phyloP scores from a whole-genome alignment of 1,140 invertebrate genomes.

The Magallana gigas region DNA sequence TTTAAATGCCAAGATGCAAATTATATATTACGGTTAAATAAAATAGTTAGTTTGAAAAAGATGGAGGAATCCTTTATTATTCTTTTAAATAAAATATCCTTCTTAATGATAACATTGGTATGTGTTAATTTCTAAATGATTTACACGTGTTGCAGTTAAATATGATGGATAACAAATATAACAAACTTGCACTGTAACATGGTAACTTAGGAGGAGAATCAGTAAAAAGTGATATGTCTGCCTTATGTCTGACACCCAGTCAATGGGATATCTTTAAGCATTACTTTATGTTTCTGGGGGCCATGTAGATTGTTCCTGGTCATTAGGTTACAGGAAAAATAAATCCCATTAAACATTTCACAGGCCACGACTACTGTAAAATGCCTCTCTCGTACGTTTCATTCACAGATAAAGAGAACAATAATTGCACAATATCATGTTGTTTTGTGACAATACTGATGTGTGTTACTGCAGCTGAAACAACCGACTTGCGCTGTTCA shows the following conservation, averaged over 20 bases:
- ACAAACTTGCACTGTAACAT: too few species aligned
- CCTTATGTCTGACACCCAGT: not conserved
- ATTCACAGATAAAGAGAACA: slow-evolving; percentile 21
- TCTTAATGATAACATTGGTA: too few species aligned
- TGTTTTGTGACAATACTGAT: slow-evolving; percentile 26
- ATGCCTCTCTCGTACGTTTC: not conserved
- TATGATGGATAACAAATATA: too few species aligned
- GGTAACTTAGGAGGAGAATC: too few species aligned
- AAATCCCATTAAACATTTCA: not conserved
- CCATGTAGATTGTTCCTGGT: slow-evolving; percentile 6
- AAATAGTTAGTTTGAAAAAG: too few species aligned
- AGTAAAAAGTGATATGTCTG: too few species aligned
- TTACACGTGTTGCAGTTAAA: too few species aligned
- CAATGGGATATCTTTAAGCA: not conserved
- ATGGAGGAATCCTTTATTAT: too few species aligned
- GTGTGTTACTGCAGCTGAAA: slow-evolving; percentile 16
- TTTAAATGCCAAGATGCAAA: too few species aligned
- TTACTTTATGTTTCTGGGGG: slow-evolving; percentile 16
- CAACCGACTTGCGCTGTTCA: not conserved
- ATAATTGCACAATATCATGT: slow-evolving; percentile 36
- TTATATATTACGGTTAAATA: too few species aligned
- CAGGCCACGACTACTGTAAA: slow-evolving; percentile 12
- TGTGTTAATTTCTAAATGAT: too few species aligned
- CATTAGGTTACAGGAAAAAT: slow-evolving; percentile 30
- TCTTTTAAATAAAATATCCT: too few species aligned